Evolutionary conservation across 2,888 invertebrate species (phyloP).

Genomic region (Pherbina coryleti): DNA sequence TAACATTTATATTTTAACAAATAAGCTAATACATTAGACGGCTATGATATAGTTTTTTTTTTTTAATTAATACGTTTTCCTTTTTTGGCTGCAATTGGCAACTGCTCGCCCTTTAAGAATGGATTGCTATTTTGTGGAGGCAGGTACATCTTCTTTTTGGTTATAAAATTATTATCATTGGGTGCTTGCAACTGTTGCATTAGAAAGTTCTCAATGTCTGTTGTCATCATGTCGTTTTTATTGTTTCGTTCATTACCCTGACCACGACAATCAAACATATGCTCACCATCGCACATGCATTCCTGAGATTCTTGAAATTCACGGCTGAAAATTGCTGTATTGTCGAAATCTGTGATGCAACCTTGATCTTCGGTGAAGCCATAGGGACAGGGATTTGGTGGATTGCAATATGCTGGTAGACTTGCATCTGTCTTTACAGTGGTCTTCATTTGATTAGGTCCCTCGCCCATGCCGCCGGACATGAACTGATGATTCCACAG

Average conservation of each 20-base stretch:
- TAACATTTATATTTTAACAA: conserved; percentile 1
- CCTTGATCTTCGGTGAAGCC: conserved; percentile 76
- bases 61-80: conserved; percentile 77
- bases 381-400: conserved; percentile 98
- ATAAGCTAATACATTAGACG: not conserved
- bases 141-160: conserved; percentile 83
- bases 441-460: conserved; percentile 64
- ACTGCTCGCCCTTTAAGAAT: conserved; percentile 84
- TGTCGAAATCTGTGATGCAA: conserved; percentile 92
- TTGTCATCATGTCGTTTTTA: conserved; percentile 66
- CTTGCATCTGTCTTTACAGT: conserved; percentile 92
- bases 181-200: conserved; percentile 67
- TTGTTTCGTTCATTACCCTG: conserved; percentile 59
- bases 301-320: conserved; percentile 92
- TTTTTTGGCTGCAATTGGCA: conserved; percentile 94
- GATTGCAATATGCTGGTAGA: conserved; percentile 98
- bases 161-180: conserved; percentile 71
- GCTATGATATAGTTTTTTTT: not conserved
- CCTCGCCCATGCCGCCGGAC: conserved; percentile 83
- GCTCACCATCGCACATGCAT: conserved; percentile 98
- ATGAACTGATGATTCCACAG: conserved; percentile 83
- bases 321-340: conserved; percentile 94
- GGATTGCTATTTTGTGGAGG: conserved; percentile 85
- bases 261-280: conserved; percentile 93
- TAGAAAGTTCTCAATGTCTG: conserved; percentile 79